Evolutionary conservation across 2,113 vertebrate species (phyloP).

Genomic region (Eclectus roratus): DNA sequence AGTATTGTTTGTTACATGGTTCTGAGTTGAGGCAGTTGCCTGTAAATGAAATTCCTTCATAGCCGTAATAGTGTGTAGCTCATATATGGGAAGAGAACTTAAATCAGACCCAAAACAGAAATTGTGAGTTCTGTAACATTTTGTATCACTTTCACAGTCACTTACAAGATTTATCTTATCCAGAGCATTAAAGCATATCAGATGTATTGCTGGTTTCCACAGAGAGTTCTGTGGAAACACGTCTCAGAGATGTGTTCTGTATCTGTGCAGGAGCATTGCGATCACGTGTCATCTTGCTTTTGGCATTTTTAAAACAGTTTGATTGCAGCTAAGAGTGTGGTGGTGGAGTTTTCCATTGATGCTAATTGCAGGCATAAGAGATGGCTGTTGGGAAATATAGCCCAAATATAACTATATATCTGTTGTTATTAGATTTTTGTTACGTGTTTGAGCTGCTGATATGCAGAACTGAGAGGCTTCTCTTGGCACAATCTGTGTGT

Average conservation of each 20-base stretch:
- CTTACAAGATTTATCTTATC: background rate
- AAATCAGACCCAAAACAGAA: background rate
- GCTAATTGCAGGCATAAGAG: background rate
- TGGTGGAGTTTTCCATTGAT: background rate
- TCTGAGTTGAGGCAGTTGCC: background rate
- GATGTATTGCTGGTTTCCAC: background rate
- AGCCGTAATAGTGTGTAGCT: background rate
- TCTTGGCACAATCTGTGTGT: background rate
- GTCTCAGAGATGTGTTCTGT: background rate
- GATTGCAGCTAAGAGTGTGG: background rate
- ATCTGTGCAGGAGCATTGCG: accelerated
- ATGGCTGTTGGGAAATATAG: background rate
- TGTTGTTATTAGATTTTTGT: background rate
- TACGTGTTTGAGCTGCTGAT: background rate
- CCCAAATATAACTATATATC: background rate
- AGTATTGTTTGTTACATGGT: background rate
- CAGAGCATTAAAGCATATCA: background rate
- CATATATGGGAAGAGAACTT: background rate
- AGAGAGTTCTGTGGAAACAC: no score
- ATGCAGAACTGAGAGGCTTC: background rate
- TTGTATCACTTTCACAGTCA: background rate
- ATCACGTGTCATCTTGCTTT: background rate
- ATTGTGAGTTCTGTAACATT: background rate
- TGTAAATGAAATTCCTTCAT: background rate
- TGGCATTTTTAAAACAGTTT: background rate